Evolutionary conservation across 2,888 invertebrate species (phyloP).

Genomic region (Lithophane leautieri): DNA sequence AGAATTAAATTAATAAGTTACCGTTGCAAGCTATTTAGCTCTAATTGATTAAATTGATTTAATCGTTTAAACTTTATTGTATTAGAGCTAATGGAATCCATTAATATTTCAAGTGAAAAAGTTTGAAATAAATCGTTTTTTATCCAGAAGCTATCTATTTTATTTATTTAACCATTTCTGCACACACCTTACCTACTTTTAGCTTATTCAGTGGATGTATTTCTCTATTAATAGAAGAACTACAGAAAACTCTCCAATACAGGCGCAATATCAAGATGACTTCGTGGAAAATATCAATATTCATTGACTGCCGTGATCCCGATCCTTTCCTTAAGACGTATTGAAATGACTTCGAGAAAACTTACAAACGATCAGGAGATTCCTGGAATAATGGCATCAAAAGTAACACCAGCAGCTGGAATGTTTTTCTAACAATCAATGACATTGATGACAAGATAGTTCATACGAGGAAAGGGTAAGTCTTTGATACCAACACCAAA

Average conservation of each 20-base stretch:
- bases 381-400: conserved; percentile 6
- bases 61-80: conserved; percentile 10
- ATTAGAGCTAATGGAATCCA: neutral
- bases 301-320: conserved; percentile 1
- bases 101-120: neutral
- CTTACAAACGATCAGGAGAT: conserved; percentile 13
- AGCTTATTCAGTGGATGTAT: neutral
- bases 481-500: conserved; percentile 25
- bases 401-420: conserved; percentile 21
- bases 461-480: conserved; percentile 18
- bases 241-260: neutral
- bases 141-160: neutral
- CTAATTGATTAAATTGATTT: conserved; percentile 46
- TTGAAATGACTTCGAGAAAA: conserved; percentile 23
- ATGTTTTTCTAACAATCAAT: conserved; percentile 41
- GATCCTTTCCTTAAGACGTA: conserved; percentile 9
- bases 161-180: too few species aligned
- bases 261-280: neutral
- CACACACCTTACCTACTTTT: too few species aligned
- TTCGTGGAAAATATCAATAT: conserved; percentile 42
- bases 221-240: neutral
- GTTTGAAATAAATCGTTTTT: neutral
- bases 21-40: conserved; percentile 41
- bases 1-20: conserved; percentile 39
- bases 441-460: conserved; percentile 30